Evolutionary conservation across 2,113 vertebrate genomes (phyloP), one percentile per base, ranked within the genome.

Genomic region (Bubo blakistoni): DNA sequence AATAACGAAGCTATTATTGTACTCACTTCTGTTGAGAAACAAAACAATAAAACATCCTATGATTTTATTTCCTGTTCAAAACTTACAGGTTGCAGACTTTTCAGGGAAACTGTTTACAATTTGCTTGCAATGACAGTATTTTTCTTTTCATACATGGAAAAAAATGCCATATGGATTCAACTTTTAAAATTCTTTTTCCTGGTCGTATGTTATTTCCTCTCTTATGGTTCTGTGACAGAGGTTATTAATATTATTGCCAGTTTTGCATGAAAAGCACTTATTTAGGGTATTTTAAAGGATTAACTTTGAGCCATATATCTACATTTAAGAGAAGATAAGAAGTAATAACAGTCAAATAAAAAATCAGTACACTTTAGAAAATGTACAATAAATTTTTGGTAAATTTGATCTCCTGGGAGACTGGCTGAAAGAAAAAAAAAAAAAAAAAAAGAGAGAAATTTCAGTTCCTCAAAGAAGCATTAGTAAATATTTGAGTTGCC

Each of bases 91-190:
- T 49, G 18, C 16, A 76, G 27, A 55, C 16, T 78, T 86, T 52
- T 77, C 14, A 34, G 57, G 24, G 24, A 65, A 84, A 38, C 6
- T 0, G 0, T 84, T 93, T 81, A 18, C 47, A 78, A 38, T 71
- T 93, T 86, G 2, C 20, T 81, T 17, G 44, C 10, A 4, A 32
- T 70, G 29, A 27, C 29, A 47, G 7, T 34, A 47, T 62, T 87
- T 69, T 71, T 34, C 3, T 12, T 81, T 49, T 65, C 0, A 0
- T 42, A n/a, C 2, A 0, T 21, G 8, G 19, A 11, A 49, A 84
- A 34, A 38, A 27, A 3, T 6, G 2, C 3, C 11, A n/a, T 6
- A 18, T 7, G 51, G 29, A 59, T 3, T 73, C 30, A 19, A 1
- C 2, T 65, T 74, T 22, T 54, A 5, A 7, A 11, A 76, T 88